phyloP scores from a whole-genome alignment of 2,113 vertebrate genomes.

The Pogonocichla stellata region DNA sequence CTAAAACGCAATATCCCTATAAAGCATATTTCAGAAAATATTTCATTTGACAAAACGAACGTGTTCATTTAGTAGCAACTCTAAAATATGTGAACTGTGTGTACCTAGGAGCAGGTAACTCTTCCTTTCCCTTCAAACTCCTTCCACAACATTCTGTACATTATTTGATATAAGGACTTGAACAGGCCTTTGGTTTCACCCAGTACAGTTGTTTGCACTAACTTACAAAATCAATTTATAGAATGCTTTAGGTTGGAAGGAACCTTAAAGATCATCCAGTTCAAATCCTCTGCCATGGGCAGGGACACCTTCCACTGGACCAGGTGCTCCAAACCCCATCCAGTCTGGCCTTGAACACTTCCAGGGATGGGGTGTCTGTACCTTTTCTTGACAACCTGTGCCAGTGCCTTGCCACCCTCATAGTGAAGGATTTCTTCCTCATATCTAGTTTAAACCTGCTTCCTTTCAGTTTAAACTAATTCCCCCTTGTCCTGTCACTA shows the following conservation, averaged over 20 bases:
- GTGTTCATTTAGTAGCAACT: not conserved
- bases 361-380: not conserved
- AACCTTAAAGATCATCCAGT: not conserved
- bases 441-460: not conserved
- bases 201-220: not conserved
- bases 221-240: accelerated
- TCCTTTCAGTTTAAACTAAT: not conserved
- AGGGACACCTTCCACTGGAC: not conserved
- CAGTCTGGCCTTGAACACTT: not conserved
- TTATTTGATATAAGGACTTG: not conserved
- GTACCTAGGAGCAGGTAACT: not conserved
- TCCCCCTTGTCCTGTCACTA: not conserved
- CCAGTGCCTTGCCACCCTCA: not conserved
- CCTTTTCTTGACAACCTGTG: accelerated
- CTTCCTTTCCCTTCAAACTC: not conserved
- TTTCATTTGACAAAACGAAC: not conserved
- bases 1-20: not conserved
- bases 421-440: not conserved
- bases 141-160: not conserved
- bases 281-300: not conserved
- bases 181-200: not conserved
- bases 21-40: not conserved
- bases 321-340: not conserved
- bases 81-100: not conserved
- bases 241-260: not conserved